Base-by-base conservation (phyloP, 2,113 vertebrate species). In the Leucopsar rothschildi region DNA sequence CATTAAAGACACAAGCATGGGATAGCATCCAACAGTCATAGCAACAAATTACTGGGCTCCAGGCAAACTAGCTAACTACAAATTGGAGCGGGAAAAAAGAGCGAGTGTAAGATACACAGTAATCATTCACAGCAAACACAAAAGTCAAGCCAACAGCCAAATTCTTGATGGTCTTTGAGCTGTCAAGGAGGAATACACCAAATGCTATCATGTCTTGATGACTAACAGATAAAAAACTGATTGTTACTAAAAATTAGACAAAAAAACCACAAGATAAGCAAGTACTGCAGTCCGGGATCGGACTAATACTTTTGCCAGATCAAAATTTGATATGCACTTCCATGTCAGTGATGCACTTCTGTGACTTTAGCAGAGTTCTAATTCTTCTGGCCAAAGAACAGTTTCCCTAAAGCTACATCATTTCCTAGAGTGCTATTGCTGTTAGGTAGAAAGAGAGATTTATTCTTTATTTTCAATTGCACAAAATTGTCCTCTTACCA, bases 1-100 rank as follows among this genome's bases (percentile, higher is more conserved):
- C 94, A 95, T 97, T 97, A 97, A 90, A 92, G 88, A 97, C 90
- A 80, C 44, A 93, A 92, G 40, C 66, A 93, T 80, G 42, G 50
- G 64, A 87, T 19, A 96, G 82, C 78, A 96, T 92, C 90, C 96
- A 96, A 65, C 84, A 87, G 82, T 85, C 93, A 90, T 59, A 93
- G 87, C 73, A 96, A 97, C 91, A 81, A 97, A 97, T 97, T 95
- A 95, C 68, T 53, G 52, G 73, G 70, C 87, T 86, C 61, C 27
- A 55, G 73, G 88, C 90, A 96, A 93, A 92, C 72, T 49, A 93
- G 55, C 83, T 87, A 85, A 89, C 86, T 95, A 76, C 56, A 93
- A 88, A 94, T 77, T 90, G 92, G 94, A 90, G 63, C 24, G 49
- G 31, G 69, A 19, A 49, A 66, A 88, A 91, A 77, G 64, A 82